Base-by-base conservation (phyloP, 2,888 invertebrate species). In the Sesia bembeciformis region DNA sequence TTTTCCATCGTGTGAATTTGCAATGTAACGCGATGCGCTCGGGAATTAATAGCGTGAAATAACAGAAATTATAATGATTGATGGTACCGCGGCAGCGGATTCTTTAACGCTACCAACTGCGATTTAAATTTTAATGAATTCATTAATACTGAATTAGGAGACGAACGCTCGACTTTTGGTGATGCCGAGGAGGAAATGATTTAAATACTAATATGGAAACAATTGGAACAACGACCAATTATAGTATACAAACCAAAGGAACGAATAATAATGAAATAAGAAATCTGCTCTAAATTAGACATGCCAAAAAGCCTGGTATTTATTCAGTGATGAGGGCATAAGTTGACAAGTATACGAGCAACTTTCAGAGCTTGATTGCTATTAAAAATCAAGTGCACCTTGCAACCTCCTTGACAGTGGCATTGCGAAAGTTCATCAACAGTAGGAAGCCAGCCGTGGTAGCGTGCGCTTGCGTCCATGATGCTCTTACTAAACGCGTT, bases 1-100 rank as follows among this genome's bases (percentile, higher is more conserved):
- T 90, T 84, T 84, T 79, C 76, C 80, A 76, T 76, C 81, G 80
- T 81, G 81, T 81, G 81, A 83, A 84, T 83, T 82, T 72, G 78
- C 78, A 78, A 79, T 80, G 75, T 72, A 76, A 76, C 68, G 68
- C 67, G 70, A 73, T 67, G 68, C 70, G 63, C 66, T 63, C 56
- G 60, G 39, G 38, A 58, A 64, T 66, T 74, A 69, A 70, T 72
- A 72, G 74, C 75, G 77, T 79, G 76, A 78, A 84, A 82, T 79
- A 76, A 80, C 73, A 72, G 71, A 74, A 68, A 81, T 77, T 72
- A 75, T 67, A 66, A 64, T 73, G 68, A 74, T 72, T 74, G 61
- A 70, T 52, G 1, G 49, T 49, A 49, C 8, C 1, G 23, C 23
- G 8, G 4, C 41, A 56, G 62, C 58, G 58, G 64, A 68, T 70